Conservation (phyloP, 2,113 vertebrate species). For the Entomyzon cyanotis region DNA sequence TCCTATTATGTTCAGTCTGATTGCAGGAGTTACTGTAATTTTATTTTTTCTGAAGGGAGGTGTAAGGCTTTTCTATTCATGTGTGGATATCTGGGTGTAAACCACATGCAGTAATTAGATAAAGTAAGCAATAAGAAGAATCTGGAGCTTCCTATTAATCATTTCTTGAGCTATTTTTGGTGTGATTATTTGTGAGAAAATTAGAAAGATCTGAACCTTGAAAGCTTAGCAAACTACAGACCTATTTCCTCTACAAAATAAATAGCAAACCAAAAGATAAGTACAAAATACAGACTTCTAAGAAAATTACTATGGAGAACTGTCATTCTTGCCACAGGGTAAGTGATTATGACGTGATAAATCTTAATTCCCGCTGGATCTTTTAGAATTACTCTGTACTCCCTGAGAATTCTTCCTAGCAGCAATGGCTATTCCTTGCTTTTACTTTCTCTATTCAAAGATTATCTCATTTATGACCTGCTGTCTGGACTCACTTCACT, state of each 20-base stretch:
- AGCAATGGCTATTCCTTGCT: background rate
- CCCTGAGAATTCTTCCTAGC: background rate
- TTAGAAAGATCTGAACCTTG: background rate
- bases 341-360: background rate
- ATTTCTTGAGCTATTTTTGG: slow-evolving; percentile 8
- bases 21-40: slow-evolving; percentile 6
- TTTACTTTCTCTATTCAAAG: background rate
- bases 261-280: background rate
- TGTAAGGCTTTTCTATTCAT: background rate
- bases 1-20: background rate
- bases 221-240: background rate
- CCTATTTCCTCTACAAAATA: background rate
- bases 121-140: slow-evolving; percentile 4
- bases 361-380: background rate
- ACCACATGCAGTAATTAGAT: background rate
- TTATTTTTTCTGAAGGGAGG: background rate
- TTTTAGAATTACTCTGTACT: background rate
- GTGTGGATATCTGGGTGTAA: background rate
- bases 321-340: background rate
- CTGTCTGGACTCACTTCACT: background rate
- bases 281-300: background rate
- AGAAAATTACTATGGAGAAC: background rate
- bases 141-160: background rate
- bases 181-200: background rate
- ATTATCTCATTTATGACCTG: background rate